Evolutionary conservation across 2,113 vertebrate genomes (phyloP), one percentile per base, ranked within the genome.

Genomic region (Orthonyx spaldingii): DNA sequence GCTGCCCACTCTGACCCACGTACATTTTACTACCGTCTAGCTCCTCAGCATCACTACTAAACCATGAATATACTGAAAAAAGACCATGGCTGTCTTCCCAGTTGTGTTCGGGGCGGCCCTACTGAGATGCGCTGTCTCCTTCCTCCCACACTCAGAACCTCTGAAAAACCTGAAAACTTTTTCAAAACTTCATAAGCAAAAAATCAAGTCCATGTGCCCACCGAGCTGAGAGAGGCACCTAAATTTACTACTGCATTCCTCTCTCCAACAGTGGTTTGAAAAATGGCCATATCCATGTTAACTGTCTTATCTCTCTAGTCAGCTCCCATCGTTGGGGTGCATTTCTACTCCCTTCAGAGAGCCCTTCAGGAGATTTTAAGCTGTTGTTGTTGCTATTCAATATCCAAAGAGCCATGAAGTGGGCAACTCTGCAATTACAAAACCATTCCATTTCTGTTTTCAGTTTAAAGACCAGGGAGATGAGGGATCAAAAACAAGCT

Each of bases 91-190:
- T 49, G 10, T 7, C 79, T 20, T 39, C 70, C 30, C 70, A 15
- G 35, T 0, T 7, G 2, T 5, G 17, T 22, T 41, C 7, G 3
- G 24, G 1, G 9, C 8, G 13, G 64, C 44, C 41, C 46, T 17
- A 0, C 41, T 7, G 14, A 77, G 46, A 61, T 33, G 35, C 0
- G 0, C 57, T 11, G 21, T 35, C 66, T 32, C 27, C 61, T 27
- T 33, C 44, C 47, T 41, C 35, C 42, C 37, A 30, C 16, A 11
- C 19, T n/a, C 2, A 0, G 19, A 61, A 65, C 44, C 27, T 52
- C 63, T 26, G 52, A 76, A 66, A 89, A 87, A 61, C 9, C 5
- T 3, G 13, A 56, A 12, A 46, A 47, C 21, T 56, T 83, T 23
- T 50, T 53, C 35, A 90, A 39, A 90, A 50, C 35, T n/a, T 87